Conservation (phyloP, 1,140 invertebrate genomes). For the Megalonaias nervosa region DNA sequence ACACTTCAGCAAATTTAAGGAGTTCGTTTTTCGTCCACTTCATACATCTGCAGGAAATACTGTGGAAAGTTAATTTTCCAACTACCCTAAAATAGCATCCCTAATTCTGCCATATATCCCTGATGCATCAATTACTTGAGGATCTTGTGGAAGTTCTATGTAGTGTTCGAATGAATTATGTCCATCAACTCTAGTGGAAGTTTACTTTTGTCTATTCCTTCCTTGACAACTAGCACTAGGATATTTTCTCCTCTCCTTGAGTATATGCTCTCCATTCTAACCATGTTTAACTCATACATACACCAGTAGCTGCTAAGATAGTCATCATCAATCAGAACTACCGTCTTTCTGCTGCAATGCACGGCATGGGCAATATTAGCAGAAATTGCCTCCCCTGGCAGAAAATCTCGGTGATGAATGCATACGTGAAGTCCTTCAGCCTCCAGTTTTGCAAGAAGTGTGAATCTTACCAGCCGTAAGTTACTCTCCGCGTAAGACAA, state of each 20-base stretch:
- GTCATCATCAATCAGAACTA: conserved; percentile 77
- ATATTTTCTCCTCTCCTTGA: conserved; percentile 27
- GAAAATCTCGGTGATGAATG: conserved; percentile 56
- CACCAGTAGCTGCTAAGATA: conserved; percentile 80
- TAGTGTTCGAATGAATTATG: conserved; percentile 18
- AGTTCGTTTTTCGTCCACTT: too few species aligned
- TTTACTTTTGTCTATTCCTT: not conserved
- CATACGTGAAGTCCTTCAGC: conserved; percentile 36
- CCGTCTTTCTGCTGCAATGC: conserved; percentile 76
- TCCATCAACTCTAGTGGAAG: conserved; percentile 14
- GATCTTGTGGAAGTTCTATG: not conserved
- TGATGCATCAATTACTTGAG: too few species aligned
- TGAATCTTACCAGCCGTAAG: conserved; percentile 28
- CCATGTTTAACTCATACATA: conserved; percentile 77
- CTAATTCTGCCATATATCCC: too few species aligned
- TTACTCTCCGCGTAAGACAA: conserved; percentile 52
- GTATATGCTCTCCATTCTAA: conserved; percentile 50
- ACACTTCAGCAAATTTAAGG: too few species aligned
- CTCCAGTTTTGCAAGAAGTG: conserved; percentile 36
- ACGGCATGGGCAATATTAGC: conserved; percentile 78
- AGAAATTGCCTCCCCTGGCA: conserved; percentile 71
- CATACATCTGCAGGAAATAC: too few species aligned
- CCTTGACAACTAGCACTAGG: conserved; percentile 13
- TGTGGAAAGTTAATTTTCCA: too few species aligned
- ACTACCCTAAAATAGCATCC: too few species aligned